A percentile compares a stretch with the other conserved stretches of the same genome.
phyloP scores from a whole-genome alignment of 2,113 vertebrate species.

The Perccottus glenii region DNA sequence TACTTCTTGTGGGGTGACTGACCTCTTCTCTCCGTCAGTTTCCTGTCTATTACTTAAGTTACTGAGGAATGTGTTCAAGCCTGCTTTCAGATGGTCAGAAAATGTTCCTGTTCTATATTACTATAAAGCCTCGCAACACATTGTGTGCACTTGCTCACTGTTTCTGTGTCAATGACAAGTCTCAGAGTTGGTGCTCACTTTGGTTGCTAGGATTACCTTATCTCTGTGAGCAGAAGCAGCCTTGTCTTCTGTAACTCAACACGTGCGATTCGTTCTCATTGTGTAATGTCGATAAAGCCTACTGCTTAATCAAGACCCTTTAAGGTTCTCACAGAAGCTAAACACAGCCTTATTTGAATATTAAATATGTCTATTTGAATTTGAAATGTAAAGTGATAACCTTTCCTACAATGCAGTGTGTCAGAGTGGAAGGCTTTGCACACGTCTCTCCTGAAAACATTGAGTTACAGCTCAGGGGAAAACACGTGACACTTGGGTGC shows the following conservation, averaged over 20 bases:
- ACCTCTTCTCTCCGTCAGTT: conserved; percentile 56
- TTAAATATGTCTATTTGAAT: conserved; percentile 63
- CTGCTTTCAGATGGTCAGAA: not conserved
- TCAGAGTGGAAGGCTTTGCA: conserved; percentile 23
- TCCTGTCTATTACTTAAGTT: conserved; percentile 52
- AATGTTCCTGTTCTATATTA: not conserved
- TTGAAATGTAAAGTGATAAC: conserved; percentile 62
- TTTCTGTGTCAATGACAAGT: conserved; percentile 45
- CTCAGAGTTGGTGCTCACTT: conserved; percentile 44
- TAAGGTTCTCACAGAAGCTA: conserved; percentile 51
- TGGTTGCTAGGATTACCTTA: conserved; percentile 71
- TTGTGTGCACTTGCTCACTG: not conserved
- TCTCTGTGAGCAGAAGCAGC: conserved; percentile 62
- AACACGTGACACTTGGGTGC: not conserved
- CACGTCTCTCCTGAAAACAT: conserved; percentile 18
- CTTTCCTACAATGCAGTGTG: conserved; percentile 31
- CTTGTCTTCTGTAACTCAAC: conserved; percentile 64
- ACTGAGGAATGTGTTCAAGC: not conserved
- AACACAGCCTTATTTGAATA: conserved; percentile 66
- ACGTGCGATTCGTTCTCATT: conserved; percentile 66
- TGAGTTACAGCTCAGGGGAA: not conserved
- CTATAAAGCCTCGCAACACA: not conserved
- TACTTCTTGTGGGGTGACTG: conserved; percentile 57
- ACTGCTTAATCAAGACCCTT: conserved; percentile 38
- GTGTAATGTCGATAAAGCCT: conserved; percentile 55